Conservation (phyloP, 2,888 invertebrate genomes). For the Cotesia congregata region DNA sequence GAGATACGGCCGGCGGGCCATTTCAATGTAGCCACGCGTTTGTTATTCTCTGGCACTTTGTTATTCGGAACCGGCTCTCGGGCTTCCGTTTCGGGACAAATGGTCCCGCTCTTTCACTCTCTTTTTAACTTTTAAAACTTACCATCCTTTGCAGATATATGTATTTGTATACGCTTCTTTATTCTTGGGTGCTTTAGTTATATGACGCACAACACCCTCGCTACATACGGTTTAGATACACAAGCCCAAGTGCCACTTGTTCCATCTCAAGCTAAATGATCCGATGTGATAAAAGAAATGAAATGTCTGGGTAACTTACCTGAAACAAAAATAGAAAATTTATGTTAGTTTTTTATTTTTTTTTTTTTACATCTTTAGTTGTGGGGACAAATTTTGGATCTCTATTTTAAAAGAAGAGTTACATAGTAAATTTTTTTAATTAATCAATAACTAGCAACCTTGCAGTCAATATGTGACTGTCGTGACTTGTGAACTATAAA, state of each 20-base stretch:
- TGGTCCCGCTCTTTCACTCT: slow-evolving; percentile 50
- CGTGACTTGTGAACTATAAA: no score
- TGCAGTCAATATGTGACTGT: no score
- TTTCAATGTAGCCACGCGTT: slow-evolving; percentile 70
- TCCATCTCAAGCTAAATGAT: slow-evolving; percentile 45
- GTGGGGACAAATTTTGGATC: no score
- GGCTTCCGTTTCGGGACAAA: slow-evolving; percentile 57
- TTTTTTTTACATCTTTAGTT: background rate
- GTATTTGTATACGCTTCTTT: slow-evolving; percentile 1
- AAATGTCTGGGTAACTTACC: slow-evolving; percentile 54
- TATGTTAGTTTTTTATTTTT: background rate
- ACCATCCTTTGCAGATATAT: background rate
- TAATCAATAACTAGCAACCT: no score
- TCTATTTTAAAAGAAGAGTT: no score
- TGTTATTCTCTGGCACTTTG: slow-evolving; percentile 69
- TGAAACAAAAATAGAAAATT: slow-evolving; percentile 54
- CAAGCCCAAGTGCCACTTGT: slow-evolving; percentile 4
- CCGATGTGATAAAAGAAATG: slow-evolving; percentile 35
- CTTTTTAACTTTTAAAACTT: slow-evolving; percentile 44
- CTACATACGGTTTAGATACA: slow-evolving; percentile 6
- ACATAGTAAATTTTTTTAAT: no score
- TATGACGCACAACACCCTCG: slow-evolving; percentile 9
- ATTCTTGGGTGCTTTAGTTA: slow-evolving; percentile 32
- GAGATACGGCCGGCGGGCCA: slow-evolving; percentile 66
- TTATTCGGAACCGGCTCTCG: slow-evolving; percentile 60